Evolutionary conservation across 1,140 invertebrate genomes (phyloP).

Genomic region (Pygmarrhopalites habei): DNA sequence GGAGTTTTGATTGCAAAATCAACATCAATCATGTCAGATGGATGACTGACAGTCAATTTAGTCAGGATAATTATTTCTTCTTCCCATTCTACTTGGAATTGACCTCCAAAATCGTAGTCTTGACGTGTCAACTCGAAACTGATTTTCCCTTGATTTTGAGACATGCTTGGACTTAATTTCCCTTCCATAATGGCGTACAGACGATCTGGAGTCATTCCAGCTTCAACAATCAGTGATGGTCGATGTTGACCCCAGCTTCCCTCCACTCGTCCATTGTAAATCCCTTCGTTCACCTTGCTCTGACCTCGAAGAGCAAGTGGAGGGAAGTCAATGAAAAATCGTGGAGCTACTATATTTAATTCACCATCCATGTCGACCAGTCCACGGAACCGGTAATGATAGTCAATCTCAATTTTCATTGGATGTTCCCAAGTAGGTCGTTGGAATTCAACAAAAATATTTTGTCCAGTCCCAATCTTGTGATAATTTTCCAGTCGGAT

Average conservation of each 20-base stretch:
- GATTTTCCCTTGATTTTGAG: background rate
- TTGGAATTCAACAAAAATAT: constrained; percentile 38
- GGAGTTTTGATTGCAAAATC: constrained; percentile 38
- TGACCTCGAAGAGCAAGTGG: constrained; percentile 9
- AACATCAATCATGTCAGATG: constrained; percentile 19
- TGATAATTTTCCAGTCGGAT: constrained; percentile 37
- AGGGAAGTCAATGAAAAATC: constrained; percentile 13
- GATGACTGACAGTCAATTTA: background rate
- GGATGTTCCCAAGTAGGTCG: constrained; percentile 33
- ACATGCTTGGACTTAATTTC: background rate
- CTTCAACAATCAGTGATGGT: constrained; percentile 33
- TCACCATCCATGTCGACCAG: constrained; percentile 36
- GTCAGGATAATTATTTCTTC: constrained; percentile 13
- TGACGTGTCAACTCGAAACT: background rate
- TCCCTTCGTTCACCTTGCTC: constrained; percentile 22
- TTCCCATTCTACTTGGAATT: constrained; percentile 19
- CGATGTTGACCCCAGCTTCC: constrained; percentile 28
- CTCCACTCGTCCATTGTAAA: constrained; percentile 34
- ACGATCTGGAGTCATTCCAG: constrained; percentile 11
- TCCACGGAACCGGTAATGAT: constrained; percentile 35
- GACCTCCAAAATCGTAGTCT: constrained; percentile 3
- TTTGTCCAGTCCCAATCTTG: constrained; percentile 36
- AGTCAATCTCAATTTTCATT: constrained; percentile 39
- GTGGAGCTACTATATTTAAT: constrained; percentile 29
- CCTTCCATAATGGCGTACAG: constrained; percentile 32